Conservation (phyloP, 1,140 invertebrate genomes). For the Conopomorpha cramerella region DNA sequence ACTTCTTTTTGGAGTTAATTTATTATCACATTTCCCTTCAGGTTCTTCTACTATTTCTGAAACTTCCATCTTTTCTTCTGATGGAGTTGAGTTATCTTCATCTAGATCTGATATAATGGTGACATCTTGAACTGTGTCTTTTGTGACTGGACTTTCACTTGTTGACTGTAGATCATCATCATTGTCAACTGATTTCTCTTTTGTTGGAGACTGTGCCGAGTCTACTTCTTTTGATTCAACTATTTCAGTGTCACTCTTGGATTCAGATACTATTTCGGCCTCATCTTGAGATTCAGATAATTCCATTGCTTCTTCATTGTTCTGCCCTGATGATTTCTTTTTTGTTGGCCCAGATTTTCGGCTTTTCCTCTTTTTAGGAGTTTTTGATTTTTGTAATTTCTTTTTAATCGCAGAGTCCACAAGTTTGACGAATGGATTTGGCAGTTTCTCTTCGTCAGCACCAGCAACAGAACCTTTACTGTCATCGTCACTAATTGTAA, state of each 20-base stretch:
- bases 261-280: too few relatives aligned
- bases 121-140: too few relatives aligned
- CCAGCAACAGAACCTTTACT: conserved; percentile 14
- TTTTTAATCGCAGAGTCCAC: conserved; percentile 40
- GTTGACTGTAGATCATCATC: too few relatives aligned
- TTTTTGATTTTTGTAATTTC: conserved; percentile 29
- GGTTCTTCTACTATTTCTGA: background rate
- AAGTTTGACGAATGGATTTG: conserved; percentile 40
- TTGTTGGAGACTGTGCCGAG: too few relatives aligned
- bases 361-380: conserved; percentile 23
- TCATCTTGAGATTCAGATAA: too few relatives aligned
- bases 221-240: conserved; percentile 18
- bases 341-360: conserved; percentile 7
- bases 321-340: conserved; percentile 5
- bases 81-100: too few relatives aligned
- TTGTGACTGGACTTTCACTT: too few relatives aligned
- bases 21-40: background rate
- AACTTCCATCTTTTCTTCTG: too few relatives aligned
- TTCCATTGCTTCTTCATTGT: conserved; percentile 5
- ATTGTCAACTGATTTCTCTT: too few relatives aligned
- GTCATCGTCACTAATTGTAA: conserved; percentile 44
- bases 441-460: conserved; percentile 13
- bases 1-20: conserved; percentile 21
- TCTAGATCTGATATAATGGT: too few relatives aligned
- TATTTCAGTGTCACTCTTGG: conserved; percentile 4